These are phyloP conservation scores for Drosophila kanapiae DNA, from an alignment of 1,140 invertebrate species.

Conservation along the genomic window DNA sequence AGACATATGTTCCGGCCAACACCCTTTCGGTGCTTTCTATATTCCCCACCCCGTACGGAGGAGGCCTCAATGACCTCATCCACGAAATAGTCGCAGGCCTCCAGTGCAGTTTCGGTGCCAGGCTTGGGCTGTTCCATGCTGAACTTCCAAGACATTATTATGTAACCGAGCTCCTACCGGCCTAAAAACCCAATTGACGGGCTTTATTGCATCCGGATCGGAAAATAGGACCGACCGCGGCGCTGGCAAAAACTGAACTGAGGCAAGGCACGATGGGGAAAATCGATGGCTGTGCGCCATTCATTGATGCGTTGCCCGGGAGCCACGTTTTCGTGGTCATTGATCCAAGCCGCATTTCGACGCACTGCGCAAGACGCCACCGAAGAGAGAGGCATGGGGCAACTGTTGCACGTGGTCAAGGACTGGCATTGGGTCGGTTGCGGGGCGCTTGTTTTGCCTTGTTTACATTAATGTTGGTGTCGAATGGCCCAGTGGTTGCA, in stretches of 20 bases:
- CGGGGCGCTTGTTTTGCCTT: constrained; percentile 7
- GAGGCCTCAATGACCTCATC: constrained; percentile 86
- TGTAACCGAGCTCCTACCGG: constrained; percentile 31
- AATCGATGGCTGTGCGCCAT: constrained; percentile 57
- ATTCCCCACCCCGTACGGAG: constrained; percentile 50
- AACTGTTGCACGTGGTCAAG: constrained; percentile 70
- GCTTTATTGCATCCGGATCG: constrained; percentile 33
- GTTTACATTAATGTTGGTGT: constrained; percentile 11
- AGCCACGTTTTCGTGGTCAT: constrained; percentile 57
- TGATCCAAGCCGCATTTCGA: constrained; percentile 50
- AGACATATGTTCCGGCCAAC: constrained; percentile 28
- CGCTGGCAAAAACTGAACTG: constrained; percentile 55
- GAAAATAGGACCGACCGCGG: constrained; percentile 26
- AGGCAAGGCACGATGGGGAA: constrained; percentile 46
- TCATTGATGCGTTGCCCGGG: constrained; percentile 20
- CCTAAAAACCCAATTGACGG: constrained; percentile 24
- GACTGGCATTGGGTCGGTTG: constrained; percentile 17
- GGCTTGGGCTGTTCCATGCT: constrained; percentile 75
- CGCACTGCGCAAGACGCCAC: constrained; percentile 74
- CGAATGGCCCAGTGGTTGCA: constrained; percentile 27
- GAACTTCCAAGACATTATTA: constrained; percentile 82
- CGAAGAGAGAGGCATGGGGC: constrained; percentile 26
- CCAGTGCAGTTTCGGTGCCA: constrained; percentile 87
- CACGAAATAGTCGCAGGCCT: constrained; percentile 89
- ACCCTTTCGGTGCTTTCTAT: constrained; percentile 18